Conservation (phyloP, 2,888 invertebrate species). For the Phalangium opilio region DNA sequence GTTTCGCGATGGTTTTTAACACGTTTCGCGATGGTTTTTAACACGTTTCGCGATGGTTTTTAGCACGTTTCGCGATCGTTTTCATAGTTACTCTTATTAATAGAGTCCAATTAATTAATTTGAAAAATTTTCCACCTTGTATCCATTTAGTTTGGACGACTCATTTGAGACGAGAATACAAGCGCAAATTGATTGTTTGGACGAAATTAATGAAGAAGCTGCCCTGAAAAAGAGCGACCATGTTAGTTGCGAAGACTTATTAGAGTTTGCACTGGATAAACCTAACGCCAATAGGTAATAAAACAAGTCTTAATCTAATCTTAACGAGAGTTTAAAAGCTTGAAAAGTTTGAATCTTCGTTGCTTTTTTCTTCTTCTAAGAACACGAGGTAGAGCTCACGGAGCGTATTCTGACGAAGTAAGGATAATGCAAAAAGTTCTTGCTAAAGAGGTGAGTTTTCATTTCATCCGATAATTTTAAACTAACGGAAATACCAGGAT, state of each 20-base stretch:
- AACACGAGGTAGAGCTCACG: conserved; percentile 51
- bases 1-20: no score
- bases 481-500: background rate
- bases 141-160: conserved; percentile 27
- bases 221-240: conserved; percentile 48
- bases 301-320: no score
- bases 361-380: conserved; percentile 9
- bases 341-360: background rate
- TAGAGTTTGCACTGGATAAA: conserved; percentile 71
- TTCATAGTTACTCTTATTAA: no score
- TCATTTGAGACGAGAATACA: conserved; percentile 46
- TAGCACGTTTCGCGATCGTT: no score
- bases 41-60: no score
- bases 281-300: conserved; percentile 42
- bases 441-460: conserved; percentile 28
- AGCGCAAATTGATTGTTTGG: conserved; percentile 43
- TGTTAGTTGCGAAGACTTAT: conserved; percentile 76
- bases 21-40: no score
- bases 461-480: conserved; percentile 1
- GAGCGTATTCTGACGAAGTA: conserved; percentile 79
- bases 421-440: conserved; percentile 79
- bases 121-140: no score
- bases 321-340: background rate
- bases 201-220: conserved; percentile 38
- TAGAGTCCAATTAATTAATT: no score